phyloP scores from a whole-genome alignment of 2,113 vertebrate genomes.

The Semnornis frantzii region DNA sequence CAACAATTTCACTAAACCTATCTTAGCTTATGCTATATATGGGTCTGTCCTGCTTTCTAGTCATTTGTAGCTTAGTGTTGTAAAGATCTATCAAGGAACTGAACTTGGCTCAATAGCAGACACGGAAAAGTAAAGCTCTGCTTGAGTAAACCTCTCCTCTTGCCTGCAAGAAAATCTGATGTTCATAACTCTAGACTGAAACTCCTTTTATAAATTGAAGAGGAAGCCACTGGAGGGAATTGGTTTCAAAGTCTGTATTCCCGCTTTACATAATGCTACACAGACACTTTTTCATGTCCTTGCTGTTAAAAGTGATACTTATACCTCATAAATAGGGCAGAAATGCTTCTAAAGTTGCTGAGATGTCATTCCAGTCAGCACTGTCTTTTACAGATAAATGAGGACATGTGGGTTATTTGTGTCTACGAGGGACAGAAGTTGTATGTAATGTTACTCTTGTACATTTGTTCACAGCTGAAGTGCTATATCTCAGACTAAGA shows the following conservation, averaged over 20 bases:
- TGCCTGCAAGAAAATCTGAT: not conserved
- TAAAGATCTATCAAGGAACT: not conserved
- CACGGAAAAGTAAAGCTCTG: not conserved
- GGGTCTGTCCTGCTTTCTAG: not conserved
- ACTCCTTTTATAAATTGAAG: not conserved
- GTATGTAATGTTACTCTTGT: not conserved
- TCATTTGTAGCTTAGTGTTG: not conserved
- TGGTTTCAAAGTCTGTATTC: not conserved
- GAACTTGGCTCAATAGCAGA: not conserved
- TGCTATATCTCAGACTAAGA: slow-evolving; percentile 10
- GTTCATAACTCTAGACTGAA: not conserved
- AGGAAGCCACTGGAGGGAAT: not conserved
- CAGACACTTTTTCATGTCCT: not conserved
- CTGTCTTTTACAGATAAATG: not conserved
- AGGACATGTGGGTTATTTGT: not conserved
- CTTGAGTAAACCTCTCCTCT: not conserved
- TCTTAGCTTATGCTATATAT: not conserved
- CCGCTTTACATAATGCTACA: not conserved
- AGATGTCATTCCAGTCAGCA: not conserved
- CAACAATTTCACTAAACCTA: not conserved
- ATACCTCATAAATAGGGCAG: not conserved
- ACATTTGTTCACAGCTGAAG: slow-evolving; percentile 24
- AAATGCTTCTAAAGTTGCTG: not conserved
- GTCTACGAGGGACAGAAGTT: not conserved
- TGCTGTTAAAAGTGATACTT: not conserved